A percentile compares a stretch with the other conserved stretches of the same genome.
Evolutionary conservation across 2,888 invertebrate genomes (phyloP).

Genomic region (Galerucella calmariensis): DNA sequence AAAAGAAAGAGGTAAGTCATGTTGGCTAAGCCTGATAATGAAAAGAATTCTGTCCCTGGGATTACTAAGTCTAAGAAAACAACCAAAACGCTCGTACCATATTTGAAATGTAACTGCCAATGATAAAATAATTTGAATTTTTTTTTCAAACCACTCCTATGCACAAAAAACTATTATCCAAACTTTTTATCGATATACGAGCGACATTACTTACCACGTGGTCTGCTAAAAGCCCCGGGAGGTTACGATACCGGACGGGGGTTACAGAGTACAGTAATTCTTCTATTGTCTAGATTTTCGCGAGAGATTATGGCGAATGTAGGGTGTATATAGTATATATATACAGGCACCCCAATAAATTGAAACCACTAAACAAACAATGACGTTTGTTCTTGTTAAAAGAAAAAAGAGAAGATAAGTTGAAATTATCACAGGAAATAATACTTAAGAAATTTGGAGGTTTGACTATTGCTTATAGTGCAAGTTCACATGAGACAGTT

Average conservation of each 20-base stretch:
- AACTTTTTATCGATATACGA: constrained; percentile 36
- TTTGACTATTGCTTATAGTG: background rate
- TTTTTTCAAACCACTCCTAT: background rate
- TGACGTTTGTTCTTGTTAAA: constrained; percentile 5
- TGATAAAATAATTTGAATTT: background rate
- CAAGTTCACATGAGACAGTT: too few relatives aligned
- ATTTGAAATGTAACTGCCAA: too few relatives aligned
- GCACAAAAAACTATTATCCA: constrained; percentile 30
- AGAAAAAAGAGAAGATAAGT: constrained; percentile 10
- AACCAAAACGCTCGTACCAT: too few relatives aligned
- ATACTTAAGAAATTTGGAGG: background rate
- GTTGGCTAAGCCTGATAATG: too few relatives aligned
- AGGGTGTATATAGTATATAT: constrained; percentile 31
- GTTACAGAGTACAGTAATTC: constrained; percentile 47
- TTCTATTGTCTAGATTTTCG: constrained; percentile 48
- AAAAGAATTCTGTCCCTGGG: too few relatives aligned
- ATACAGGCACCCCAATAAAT: constrained; percentile 27
- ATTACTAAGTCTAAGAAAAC: too few relatives aligned
- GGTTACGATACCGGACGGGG: constrained; percentile 34
- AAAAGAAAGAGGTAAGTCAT: too few relatives aligned
- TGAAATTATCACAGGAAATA: background rate
- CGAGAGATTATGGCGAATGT: constrained; percentile 45
- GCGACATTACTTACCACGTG: constrained; percentile 38
- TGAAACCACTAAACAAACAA: constrained; percentile 34
- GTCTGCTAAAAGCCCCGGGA: constrained; percentile 39